A percentile compares a stretch with the other conserved stretches of the same genome.
These are phyloP conservation scores for Tipula confusa DNA, from an alignment of 2,888 invertebrate species.

Conservation along the genomic window DNA sequence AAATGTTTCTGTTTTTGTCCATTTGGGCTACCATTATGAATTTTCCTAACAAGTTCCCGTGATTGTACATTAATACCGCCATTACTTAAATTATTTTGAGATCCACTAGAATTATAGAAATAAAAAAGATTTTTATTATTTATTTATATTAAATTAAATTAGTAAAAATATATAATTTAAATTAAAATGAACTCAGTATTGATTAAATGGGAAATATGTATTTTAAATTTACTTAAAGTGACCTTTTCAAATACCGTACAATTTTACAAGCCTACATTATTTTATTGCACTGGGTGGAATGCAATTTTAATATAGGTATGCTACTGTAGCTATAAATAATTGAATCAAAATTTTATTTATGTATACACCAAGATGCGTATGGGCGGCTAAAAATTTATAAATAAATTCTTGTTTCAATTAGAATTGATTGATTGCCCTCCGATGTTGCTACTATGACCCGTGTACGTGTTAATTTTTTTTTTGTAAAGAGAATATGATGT, in stretches of 20 bases:
- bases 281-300: neutral
- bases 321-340: neutral
- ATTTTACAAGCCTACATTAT: too few species aligned
- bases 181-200: neutral
- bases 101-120: conserved; percentile 56
- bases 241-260: neutral
- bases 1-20: conserved; percentile 61
- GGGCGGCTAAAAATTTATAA: neutral
- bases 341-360: neutral
- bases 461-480: neutral
- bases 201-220: neutral
- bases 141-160: neutral
- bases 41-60: conserved; percentile 60
- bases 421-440: neutral
- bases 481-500: neutral
- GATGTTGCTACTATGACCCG: neutral
- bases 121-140: conserved; percentile 27
- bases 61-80: conserved; percentile 53
- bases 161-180: neutral
- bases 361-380: neutral
- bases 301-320: neutral
- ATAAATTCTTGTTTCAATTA: neutral
- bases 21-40: conserved; percentile 67
- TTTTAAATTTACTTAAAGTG: neutral
- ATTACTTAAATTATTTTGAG: conserved; percentile 70